phyloP scores from a whole-genome alignment of 2,113 vertebrate species.

The Grammomys dolichurus region DNA sequence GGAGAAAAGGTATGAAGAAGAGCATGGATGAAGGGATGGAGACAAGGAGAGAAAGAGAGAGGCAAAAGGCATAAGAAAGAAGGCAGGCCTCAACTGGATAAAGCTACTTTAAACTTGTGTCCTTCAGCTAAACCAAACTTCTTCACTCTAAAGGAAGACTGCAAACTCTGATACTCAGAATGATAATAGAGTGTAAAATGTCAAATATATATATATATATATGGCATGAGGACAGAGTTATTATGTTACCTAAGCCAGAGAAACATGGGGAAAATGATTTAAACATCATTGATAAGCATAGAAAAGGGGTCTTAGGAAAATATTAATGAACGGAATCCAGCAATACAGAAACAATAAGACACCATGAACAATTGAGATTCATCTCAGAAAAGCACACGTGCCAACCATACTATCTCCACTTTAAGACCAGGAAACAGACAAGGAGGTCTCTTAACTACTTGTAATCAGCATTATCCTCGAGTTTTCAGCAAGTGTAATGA shows the following conservation, averaged over 20 bases:
- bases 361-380: background rate
- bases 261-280: background rate
- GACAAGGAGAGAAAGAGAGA: background rate
- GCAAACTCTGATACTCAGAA: background rate
- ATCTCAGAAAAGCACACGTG: background rate
- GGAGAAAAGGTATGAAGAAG: too few species aligned
- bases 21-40: background rate
- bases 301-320: background rate
- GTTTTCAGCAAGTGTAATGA: background rate
- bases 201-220: too few species aligned
- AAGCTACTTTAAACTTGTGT: background rate
- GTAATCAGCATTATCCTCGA: background rate
- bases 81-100: background rate
- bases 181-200: background rate
- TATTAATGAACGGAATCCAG: background rate
- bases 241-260: background rate
- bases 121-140: background rate
- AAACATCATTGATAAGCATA: background rate
- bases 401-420: background rate
- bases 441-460: background rate
- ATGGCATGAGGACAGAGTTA: background rate
- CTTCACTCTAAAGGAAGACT: background rate
- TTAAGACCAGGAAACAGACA: background rate
- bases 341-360: background rate
- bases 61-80: accelerated